Conservation (phyloP, 2,888 invertebrate genomes). For the Macrostomum cliftonense region DNA sequence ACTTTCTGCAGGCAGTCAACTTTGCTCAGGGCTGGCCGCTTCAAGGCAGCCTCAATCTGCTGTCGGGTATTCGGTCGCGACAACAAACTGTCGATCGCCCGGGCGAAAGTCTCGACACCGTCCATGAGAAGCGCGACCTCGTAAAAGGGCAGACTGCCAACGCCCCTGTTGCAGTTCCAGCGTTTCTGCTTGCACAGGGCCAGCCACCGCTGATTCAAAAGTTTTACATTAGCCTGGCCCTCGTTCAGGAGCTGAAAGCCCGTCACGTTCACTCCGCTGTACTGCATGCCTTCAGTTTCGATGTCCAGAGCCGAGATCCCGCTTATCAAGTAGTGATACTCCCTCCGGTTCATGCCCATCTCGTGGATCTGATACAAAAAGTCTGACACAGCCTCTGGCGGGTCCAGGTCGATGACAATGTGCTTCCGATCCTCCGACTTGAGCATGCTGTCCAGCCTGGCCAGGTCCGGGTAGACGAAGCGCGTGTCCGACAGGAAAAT, state of each 20-base stretch:
- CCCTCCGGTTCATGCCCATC: conserved; percentile 9
- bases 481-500: too few species aligned
- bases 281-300: conserved; percentile 6
- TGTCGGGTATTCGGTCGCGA: too few species aligned
- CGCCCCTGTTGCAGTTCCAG: background rate
- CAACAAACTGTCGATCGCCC: background rate
- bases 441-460: too few species aligned
- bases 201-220: conserved; percentile 11
- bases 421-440: too few species aligned
- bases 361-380: conserved; percentile 21
- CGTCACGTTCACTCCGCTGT: conserved; percentile 9
- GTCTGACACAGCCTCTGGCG: too few species aligned
- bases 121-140: conserved; percentile 7
- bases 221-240: conserved; percentile 23
- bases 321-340: conserved; percentile 11
- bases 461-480: too few species aligned
- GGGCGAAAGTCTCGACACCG: conserved; percentile 3
- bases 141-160: background rate
- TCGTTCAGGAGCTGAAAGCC: conserved; percentile 10
- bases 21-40: background rate
- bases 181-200: background rate
- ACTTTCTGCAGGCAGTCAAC: background rate
- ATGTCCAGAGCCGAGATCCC: conserved; percentile 9
- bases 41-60: too few species aligned
- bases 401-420: too few species aligned